Evolutionary conservation across 2,888 invertebrate genomes (phyloP), one percentile per base, ranked within the genome.

Genomic region (Caenorhabditis zanzibari): DNA sequence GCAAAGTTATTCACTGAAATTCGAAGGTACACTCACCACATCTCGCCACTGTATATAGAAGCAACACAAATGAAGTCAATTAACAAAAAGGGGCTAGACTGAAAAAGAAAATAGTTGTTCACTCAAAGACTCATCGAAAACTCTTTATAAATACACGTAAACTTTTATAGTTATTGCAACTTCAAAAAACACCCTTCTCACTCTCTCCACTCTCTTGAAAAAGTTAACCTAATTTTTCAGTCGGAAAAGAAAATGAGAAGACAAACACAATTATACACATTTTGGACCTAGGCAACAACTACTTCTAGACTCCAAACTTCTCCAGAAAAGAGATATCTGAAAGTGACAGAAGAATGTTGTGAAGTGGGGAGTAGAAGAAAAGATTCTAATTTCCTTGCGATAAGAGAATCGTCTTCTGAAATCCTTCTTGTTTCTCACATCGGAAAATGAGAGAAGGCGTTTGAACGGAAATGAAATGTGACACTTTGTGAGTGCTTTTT

Each of bases 391-490:
- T 79, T 71, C 77, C 76, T 68, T 41, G 44, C 24, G 63, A 63
- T 63, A 63, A 63, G 68, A 24, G 52, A 44, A 49, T 63, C 41
- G 63, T 26, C 32, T 74, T 74, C 64, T 26, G 12, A 66, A 66
- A 47, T 66, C 32, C 5, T 54, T 54, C 26, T 41, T 59, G 24
- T 24, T 41, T 26, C 35, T 26, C 26, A 10, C 16, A 24, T 47
- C 38, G 61, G 59, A 63, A 54, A 79, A 41, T 47, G 58, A 69
- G 26, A 64, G 54, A 22, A 32, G 63, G 49, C 66, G 66, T 47
- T 49, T 75, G 64, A 66, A 74, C 59, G 74, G 81, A 81, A 75
- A 81, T 81, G 74, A 81, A 81, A 81, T 81, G 81, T 81, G 81
- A 81, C 81, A 81, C 81, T 81, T 68, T 80, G 72, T 80, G 64